Conservation (phyloP, 2,888 invertebrate species). For the Therioaphis trifolii region DNA sequence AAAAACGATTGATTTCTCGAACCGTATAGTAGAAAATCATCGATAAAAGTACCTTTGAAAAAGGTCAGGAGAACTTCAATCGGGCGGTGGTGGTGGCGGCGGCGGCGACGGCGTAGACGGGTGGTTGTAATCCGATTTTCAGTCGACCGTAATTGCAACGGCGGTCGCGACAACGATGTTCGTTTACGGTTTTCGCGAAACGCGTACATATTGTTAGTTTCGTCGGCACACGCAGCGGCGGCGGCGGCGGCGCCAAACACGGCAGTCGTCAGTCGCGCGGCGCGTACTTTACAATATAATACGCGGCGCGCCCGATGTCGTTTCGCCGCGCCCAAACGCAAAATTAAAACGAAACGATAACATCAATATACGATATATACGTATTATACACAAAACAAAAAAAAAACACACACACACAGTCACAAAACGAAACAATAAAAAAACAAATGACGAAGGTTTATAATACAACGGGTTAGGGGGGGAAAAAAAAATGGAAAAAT, state of each 20-base stretch:
- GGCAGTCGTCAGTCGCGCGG: not conserved
- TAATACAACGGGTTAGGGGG: not conserved
- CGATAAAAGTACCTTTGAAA: slow-evolving; percentile 31
- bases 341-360: slow-evolving; percentile 7
- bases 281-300: not conserved
- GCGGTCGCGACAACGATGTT: not conserved
- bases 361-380: not conserved
- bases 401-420: not conserved
- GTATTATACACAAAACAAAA: not conserved
- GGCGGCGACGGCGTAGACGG: not conserved
- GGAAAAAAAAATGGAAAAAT: not conserved
- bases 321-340: slow-evolving; percentile 1
- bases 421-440: not conserved
- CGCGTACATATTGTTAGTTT: slow-evolving; percentile 14
- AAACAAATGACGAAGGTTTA: not conserved
- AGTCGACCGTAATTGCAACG: not conserved
- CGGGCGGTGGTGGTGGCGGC: slow-evolving; percentile 1
- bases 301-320: not conserved
- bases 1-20: not conserved
- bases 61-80: slow-evolving; percentile 22
- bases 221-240: not conserved
- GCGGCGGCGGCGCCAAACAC: not conserved
- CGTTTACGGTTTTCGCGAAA: slow-evolving; percentile 17
- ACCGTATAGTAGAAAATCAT: not conserved
- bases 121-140: slow-evolving; percentile 14